Percentiles rank a stretch among this genome's conserved stretches.
Evolutionary conservation across 2,888 invertebrate genomes (phyloP).

Genomic region (Lamproptera curius): DNA sequence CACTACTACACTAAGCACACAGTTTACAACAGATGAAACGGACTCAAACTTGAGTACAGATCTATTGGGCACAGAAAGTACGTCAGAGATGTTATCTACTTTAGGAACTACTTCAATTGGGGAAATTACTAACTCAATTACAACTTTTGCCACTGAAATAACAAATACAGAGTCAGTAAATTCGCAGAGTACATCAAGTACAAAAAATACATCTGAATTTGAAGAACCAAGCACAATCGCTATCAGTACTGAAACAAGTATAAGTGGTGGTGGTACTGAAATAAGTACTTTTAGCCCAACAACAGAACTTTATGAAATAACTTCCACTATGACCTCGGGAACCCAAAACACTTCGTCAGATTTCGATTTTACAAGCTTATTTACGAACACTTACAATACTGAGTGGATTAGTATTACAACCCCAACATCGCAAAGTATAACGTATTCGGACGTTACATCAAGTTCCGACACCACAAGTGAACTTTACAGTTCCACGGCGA

Average conservation of each 20-base stretch:
- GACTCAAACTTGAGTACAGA: no score
- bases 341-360: no score
- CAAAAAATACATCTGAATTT: neutral
- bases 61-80: no score
- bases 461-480: conserved; percentile 1
- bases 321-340: no score
- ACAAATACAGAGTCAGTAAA: neutral
- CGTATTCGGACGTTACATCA: neutral
- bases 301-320: no score
- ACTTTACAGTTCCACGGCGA: neutral
- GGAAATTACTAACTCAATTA: neutral
- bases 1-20: no score
- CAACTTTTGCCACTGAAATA: neutral
- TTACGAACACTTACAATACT: neutral
- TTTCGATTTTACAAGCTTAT: neutral
- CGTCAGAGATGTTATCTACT: neutral
- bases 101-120: neutral
- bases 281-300: no score
- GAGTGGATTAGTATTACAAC: neutral
- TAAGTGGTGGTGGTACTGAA: no score
- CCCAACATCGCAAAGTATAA: neutral
- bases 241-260: no score
- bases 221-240: no score
- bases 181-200: neutral
- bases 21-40: no score